Conservation (phyloP, 2,797 vertebrate species). For the Karalla daura region DNA sequence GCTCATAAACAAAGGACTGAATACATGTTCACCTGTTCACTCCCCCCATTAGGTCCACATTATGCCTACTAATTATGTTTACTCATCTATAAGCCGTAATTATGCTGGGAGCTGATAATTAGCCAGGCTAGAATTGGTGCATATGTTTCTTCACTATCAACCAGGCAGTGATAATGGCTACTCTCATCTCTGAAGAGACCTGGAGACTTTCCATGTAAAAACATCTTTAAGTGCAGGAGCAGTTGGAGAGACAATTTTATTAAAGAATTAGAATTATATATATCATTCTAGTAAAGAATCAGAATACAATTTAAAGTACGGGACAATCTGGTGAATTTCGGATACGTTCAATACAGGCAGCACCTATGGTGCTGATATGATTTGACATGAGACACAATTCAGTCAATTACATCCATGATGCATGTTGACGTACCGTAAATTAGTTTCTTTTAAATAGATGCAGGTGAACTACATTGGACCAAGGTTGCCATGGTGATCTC, state of each 20-base stretch:
- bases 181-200: slow-evolving; percentile 61
- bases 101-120: slow-evolving; percentile 83
- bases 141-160: slow-evolving; percentile 68
- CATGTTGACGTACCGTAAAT: no score
- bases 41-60: slow-evolving; percentile 78
- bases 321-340: no score
- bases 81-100: slow-evolving; percentile 85
- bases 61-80: slow-evolving; percentile 86
- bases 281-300: no score
- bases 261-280: no score
- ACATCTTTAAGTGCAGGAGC: slow-evolving; percentile 38
- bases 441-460: no score
- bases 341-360: no score
- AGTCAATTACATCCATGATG: no score
- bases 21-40: slow-evolving; percentile 82
- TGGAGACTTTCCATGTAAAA: slow-evolving; percentile 23
- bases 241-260: slow-evolving; percentile 18
- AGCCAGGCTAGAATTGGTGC: slow-evolving; percentile 72
- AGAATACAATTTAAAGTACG: no score
- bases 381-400: no score
- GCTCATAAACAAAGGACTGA: slow-evolving; percentile 80
- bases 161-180: slow-evolving; percentile 67
- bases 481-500: no score
- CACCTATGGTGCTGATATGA: no score
- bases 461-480: no score